Conservation (phyloP, 23 tunicate species). For the Diplosoma virens region DNA sequence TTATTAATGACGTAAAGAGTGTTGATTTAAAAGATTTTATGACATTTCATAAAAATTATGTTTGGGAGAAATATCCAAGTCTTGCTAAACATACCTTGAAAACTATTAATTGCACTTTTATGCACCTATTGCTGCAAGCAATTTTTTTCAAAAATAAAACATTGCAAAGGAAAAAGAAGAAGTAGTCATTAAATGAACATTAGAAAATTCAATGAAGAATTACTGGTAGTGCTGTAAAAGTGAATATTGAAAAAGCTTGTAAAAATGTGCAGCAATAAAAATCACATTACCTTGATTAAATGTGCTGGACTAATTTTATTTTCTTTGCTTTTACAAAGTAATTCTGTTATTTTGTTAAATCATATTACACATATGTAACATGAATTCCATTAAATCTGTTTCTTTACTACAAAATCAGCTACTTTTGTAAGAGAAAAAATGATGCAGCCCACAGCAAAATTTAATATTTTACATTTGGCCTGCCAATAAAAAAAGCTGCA, state of each 20-base stretch:
- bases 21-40: not conserved
- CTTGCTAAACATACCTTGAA: constrained; percentile 16
- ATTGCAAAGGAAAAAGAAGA: not conserved
- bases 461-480: not conserved
- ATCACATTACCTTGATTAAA: constrained; percentile 22
- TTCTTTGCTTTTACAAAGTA: not conserved
- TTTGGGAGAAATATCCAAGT: no score
- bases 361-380: constrained; percentile 24
- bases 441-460: constrained; percentile 18
- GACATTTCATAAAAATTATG: not conserved
- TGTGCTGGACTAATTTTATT: constrained; percentile 5
- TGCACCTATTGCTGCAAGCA: constrained; percentile 12
- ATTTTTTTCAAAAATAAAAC: not conserved
- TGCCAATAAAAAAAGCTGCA: no score
- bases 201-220: constrained; percentile 7
- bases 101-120: constrained; percentile 6
- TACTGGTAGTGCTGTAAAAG: constrained; percentile 6
- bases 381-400: constrained; percentile 28
- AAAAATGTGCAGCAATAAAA: constrained; percentile 24
- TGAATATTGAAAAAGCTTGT: constrained; percentile 11
- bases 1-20: not conserved
- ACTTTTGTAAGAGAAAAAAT: not conserved
- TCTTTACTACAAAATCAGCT: constrained; percentile 30
- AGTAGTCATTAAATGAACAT: constrained; percentile 1
- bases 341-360: constrained; percentile 1